Evolutionary conservation across 2,888 invertebrate species (phyloP), one percentile per base, ranked within the genome.

Genomic region (Scaptomyza parva): DNA sequence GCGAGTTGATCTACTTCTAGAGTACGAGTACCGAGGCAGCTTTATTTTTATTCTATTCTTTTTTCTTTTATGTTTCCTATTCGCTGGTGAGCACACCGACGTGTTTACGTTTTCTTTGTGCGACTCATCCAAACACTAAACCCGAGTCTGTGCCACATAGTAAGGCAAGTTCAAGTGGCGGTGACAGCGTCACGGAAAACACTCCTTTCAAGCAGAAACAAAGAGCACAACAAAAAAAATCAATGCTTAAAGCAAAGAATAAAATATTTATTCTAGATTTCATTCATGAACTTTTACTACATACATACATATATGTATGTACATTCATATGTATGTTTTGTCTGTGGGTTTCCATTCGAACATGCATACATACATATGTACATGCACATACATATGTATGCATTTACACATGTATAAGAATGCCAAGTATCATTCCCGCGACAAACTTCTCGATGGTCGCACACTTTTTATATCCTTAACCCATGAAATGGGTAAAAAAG

Each of bases 221-320:
- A 47, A 47, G 18, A 47, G 33, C 37, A 39, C 18, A 43, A 57
- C 33, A 39, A 61, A 55, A 48, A 66, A 45, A 54, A 75, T 59
- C 62, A 74, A 68, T 61, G 73, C 79, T 86, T 74, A 82, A 83
- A 85, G 77, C 71, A 76, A 67, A 72, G 80, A 76, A 87, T 87
- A 87, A 84, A 85, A 84, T 86, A 86, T 84, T 82, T 82, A 79
- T 79, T 87, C 87, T 77, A 69, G 86, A 79, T 84, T 84, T 87
- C 79, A 86, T 84, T 85, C 87, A 84, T 84, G 82, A 88, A 79
- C 72, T 65, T 71, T 76, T 82, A 64, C 70, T 75, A 41, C 51
- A 37, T n/a, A 37, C 43, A 9, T n/a, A 45, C n/a, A 35, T 14
- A 37, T 11, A 41, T 14, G 24, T 8, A 44, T 17, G 39, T 4